Evolutionary conservation across 2,888 invertebrate genomes (phyloP).

Genomic region (Watsonalla cultraria): DNA sequence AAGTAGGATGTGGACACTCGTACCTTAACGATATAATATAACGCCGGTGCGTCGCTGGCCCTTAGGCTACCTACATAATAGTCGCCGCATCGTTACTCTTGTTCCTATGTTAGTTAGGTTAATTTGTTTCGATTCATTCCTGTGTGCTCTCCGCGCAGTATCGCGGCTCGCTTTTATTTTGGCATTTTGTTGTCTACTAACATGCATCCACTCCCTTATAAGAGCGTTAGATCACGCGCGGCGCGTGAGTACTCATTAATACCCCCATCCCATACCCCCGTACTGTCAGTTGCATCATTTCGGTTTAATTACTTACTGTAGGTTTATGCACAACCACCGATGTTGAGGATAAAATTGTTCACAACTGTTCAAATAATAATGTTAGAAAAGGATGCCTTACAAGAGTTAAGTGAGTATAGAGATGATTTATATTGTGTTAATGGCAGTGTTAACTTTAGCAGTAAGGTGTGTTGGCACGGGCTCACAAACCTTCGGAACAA

Average conservation of each 20-base stretch:
- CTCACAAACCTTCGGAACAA: constrained; percentile 72
- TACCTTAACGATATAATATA: constrained; percentile 58
- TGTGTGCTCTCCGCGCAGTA: constrained; percentile 34
- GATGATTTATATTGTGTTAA: constrained; percentile 74
- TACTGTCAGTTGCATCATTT: constrained; percentile 46
- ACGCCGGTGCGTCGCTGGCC: constrained; percentile 62
- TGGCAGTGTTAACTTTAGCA: constrained; percentile 73
- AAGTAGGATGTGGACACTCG: constrained; percentile 59
- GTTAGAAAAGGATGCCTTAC: constrained; percentile 75
- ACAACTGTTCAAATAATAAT: constrained; percentile 58
- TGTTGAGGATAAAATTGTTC: constrained; percentile 58
- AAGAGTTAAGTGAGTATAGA: constrained; percentile 73
- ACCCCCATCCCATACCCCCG: constrained; percentile 18
- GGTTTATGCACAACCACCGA: constrained; percentile 73
- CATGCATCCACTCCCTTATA: not conserved
- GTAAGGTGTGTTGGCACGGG: constrained; percentile 56
- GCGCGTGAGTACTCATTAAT: not conserved
- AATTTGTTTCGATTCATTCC: constrained; percentile 71
- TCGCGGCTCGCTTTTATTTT: constrained; percentile 8
- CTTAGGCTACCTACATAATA: constrained; percentile 58
- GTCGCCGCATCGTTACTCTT: constrained; percentile 47
- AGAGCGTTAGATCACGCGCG: too few relatives aligned
- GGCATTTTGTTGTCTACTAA: constrained; percentile 10
- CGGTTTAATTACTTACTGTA: constrained; percentile 54
- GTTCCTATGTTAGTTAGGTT: constrained; percentile 74